Evolutionary conservation across 2,113 vertebrate species (phyloP).

Genomic region (Bubo bubo): DNA sequence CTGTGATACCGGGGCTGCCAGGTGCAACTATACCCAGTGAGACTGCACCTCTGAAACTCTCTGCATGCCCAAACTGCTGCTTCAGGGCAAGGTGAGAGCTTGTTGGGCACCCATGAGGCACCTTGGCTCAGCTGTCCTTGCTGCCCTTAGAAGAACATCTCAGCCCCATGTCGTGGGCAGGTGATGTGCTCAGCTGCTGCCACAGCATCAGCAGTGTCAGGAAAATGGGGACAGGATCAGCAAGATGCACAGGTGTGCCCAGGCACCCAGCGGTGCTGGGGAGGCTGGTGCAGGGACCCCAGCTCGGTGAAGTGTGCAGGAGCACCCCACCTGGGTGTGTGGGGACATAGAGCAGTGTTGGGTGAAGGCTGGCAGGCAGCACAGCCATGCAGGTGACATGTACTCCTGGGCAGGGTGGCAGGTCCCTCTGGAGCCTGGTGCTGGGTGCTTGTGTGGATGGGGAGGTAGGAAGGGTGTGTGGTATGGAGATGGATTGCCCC

Average conservation of each 20-base stretch:
- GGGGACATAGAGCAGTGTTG: not conserved
- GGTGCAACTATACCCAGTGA: not conserved
- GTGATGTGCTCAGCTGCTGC: not conserved
- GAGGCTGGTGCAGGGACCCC: not conserved
- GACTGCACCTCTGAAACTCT: not conserved
- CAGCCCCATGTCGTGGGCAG: not conserved
- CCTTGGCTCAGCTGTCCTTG: not conserved
- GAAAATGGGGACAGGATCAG: not conserved
- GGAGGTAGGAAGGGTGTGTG: not conserved
- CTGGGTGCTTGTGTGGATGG: not conserved
- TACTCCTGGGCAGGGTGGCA: not conserved
- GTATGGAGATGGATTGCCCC: not conserved
- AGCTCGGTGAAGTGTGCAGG: not conserved
- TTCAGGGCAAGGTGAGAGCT: not conserved
- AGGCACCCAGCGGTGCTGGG: not conserved
- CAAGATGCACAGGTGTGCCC: fast-evolving
- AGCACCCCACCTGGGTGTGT: no score
- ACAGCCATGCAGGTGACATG: not conserved
- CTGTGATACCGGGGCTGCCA: not conserved
- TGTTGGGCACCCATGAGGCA: fast-evolving
- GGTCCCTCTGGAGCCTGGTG: not conserved
- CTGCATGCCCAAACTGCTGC: not conserved
- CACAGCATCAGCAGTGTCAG: not conserved
- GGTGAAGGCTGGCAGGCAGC: not conserved
- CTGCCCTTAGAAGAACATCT: not conserved